A percentile compares a stretch with the other conserved stretches of the same genome.
Evolutionary conservation across 2,888 invertebrate genomes (phyloP).

Genomic region (Lordiphosa andalusiaca): DNA sequence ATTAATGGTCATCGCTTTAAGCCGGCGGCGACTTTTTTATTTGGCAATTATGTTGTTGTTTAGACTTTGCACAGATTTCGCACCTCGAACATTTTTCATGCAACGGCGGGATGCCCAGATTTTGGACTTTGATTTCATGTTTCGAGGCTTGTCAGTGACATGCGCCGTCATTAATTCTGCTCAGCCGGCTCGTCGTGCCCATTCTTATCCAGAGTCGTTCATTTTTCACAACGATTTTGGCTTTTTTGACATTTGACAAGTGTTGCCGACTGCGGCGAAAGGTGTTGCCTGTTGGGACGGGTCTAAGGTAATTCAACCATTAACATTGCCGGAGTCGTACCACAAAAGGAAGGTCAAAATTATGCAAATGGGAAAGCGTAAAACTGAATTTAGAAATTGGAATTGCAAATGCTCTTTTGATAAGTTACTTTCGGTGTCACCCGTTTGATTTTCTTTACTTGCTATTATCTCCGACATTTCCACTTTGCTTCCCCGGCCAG

Average conservation of each 20-base stretch:
- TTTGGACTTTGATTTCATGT: slow-evolving; percentile 70
- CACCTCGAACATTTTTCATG: slow-evolving; percentile 72
- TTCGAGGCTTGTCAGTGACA: slow-evolving; percentile 77
- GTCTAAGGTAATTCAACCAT: too few relatives aligned
- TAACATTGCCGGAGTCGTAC: too few relatives aligned
- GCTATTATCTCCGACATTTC: too few relatives aligned
- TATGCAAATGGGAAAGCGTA: too few relatives aligned
- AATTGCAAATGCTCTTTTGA: too few relatives aligned
- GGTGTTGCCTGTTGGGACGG: slow-evolving; percentile 33
- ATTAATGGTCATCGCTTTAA: slow-evolving; percentile 62
- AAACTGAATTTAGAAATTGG: too few relatives aligned
- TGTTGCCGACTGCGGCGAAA: slow-evolving; percentile 58
- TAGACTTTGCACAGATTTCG: slow-evolving; percentile 62
- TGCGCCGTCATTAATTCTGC: slow-evolving; percentile 76
- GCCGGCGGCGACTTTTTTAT: slow-evolving; percentile 70
- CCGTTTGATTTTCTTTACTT: too few relatives aligned
- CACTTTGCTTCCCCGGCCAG: too few relatives aligned
- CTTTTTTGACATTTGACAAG: slow-evolving; percentile 69
- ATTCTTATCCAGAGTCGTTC: slow-evolving; percentile 27
- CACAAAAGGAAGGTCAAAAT: too few relatives aligned
- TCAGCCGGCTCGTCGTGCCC: slow-evolving; percentile 1
- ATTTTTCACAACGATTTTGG: slow-evolving; percentile 64
- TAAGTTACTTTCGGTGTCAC: too few relatives aligned
- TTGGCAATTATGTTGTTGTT: slow-evolving; percentile 77
- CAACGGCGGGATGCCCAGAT: slow-evolving; percentile 15